phyloP scores from a whole-genome alignment of 2,113 vertebrate species.

The Dromaius novaehollandiae region DNA sequence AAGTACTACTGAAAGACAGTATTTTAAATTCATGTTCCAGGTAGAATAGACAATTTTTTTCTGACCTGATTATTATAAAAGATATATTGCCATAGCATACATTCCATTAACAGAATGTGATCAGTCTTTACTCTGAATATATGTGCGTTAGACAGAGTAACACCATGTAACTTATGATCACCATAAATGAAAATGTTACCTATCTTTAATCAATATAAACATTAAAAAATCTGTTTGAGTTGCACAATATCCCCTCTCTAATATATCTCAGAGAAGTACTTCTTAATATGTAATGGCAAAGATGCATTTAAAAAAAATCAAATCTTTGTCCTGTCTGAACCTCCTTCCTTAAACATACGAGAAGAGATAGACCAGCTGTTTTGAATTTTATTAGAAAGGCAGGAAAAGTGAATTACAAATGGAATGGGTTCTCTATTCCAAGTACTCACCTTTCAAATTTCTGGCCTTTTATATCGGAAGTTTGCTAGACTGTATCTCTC shows the following conservation, averaged over 20 bases:
- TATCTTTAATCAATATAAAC: neutral
- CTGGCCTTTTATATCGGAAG: neutral
- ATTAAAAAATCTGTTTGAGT: neutral
- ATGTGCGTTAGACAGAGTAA: neutral
- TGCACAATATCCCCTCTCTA: rapidly evolving
- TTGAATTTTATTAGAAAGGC: neutral
- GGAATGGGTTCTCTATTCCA: neutral
- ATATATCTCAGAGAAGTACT: neutral
- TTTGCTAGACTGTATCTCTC: neutral
- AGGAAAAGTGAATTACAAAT: neutral
- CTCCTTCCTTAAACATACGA: neutral
- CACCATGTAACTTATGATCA: neutral
- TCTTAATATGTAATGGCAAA: neutral
- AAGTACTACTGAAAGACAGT: neutral
- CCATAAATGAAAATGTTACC: neutral
- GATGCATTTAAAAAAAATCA: rapidly evolving
- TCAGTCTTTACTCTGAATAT: neutral
- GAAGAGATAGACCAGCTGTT: neutral
- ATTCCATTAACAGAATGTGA: neutral
- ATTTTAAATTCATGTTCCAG: neutral
- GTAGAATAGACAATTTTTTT: neutral
- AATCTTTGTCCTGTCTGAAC: neutral
- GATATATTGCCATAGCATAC: neutral
- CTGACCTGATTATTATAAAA: neutral
- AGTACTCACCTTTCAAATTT: neutral